Base-by-base conservation (phyloP, 1,140 invertebrate genomes). In the Bradysia coprophila region DNA sequence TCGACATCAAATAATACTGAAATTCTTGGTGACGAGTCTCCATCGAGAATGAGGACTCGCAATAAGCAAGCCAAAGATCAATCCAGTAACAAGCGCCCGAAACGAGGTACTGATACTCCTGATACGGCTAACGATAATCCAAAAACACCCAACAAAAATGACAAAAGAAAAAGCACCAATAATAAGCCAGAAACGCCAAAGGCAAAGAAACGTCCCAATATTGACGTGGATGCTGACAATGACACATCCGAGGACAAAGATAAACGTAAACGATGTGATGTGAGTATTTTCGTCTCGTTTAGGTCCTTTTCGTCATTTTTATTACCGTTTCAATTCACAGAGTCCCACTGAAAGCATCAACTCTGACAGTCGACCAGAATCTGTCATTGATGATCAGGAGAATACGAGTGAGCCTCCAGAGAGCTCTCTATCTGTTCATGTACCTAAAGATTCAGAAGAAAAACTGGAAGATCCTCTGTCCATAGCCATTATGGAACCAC, bases 21-120 rank as follows among this genome's bases (percentile, higher is more conserved):
- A 41, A 23, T 36, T 15, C 11, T 38, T 55, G 60, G 58, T 46
- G 82, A 86, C 54, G 75, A 75, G 53, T 81, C 79, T 59, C 80
- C 81, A 38, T 83, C 81, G 55, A 76, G 85, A 60, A 87, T 89
- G 78, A 73, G 86, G 55, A 90, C 86, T 28, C 68, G 85, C 48
- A 89, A 88, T 51, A 84, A 88, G 63, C 72, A 66, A 46, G 65
- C 76, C 21, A 85, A 84, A 62, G 80, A 83, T 64, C 65, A 79
- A 71, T 63, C 69, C 43, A 71, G 67, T 57, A 61, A 63, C 28
- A 71, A 69, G 64, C 71, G 66, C 59, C 68, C 67, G 50, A 74
- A 75, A 53, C 75, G 80, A 52, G 78, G 80, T 49, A 78, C 76
- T 46, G 81, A 83, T 48, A 80, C 76, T 11, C 75, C 76, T 9